phyloP scores from a whole-genome alignment of 1,140 invertebrate species.

The Drosophila suzukii region DNA sequence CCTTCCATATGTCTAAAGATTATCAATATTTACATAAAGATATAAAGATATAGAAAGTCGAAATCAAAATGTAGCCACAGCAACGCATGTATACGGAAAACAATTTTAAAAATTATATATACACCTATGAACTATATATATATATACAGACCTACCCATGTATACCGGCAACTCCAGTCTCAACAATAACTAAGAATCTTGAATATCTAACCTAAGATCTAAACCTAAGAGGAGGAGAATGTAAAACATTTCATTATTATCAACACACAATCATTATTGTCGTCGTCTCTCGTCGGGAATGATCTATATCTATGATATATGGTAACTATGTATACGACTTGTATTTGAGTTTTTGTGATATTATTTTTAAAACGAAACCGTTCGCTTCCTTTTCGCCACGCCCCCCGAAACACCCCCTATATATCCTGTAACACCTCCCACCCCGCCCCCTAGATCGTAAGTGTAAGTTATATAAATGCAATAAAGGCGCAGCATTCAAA shows the following conservation, averaged over 20 bases:
- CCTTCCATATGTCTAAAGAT: constrained; percentile 60
- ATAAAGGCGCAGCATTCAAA: constrained; percentile 48
- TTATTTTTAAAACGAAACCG: constrained; percentile 70
- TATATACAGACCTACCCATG: constrained; percentile 3
- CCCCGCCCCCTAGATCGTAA: constrained; percentile 31
- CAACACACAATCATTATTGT: constrained; percentile 11
- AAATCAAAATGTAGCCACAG: constrained; percentile 73
- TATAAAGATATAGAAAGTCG: constrained; percentile 37
- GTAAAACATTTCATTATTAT: constrained; percentile 69
- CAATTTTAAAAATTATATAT: constrained; percentile 44
- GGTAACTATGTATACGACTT: constrained; percentile 70
- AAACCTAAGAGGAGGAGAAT: constrained; percentile 66
- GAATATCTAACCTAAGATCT: constrained; percentile 66
- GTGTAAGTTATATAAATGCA: constrained; percentile 47
- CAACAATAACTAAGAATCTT: constrained; percentile 49
- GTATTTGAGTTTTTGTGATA: constrained; percentile 81
- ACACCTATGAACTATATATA: constrained; percentile 40
- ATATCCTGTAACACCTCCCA: constrained; percentile 10
- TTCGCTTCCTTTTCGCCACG: constrained; percentile 63
- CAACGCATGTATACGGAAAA: constrained; percentile 72
- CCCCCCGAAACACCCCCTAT: not conserved
- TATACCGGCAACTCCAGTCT: constrained; percentile 55
- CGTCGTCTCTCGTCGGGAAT: constrained; percentile 6
- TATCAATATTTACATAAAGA: constrained; percentile 33
- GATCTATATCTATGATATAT: constrained; percentile 45